phyloP scores from a whole-genome alignment of 2,113 vertebrate genomes.

The Saguinus midas region DNA sequence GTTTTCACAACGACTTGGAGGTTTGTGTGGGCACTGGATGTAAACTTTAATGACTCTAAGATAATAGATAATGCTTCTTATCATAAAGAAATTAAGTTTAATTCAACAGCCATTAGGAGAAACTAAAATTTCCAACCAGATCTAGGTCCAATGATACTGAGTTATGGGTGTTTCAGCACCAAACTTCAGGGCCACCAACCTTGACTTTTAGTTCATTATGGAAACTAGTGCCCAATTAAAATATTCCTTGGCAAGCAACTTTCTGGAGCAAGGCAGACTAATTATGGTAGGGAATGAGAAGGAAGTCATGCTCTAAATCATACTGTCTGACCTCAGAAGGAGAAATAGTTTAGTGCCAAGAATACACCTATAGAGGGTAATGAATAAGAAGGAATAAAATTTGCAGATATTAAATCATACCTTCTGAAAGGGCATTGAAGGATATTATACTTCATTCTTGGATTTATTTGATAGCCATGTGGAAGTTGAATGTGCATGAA shows the following conservation, averaged over 20 bases:
- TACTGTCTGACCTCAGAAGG: neutral
- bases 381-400: neutral
- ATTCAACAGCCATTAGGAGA: neutral
- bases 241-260: neutral
- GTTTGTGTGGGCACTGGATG: neutral
- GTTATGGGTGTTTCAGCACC: neutral
- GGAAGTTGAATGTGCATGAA: neutral
- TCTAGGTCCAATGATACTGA: neutral
- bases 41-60: neutral
- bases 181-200: neutral
- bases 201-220: conserved; percentile 45
- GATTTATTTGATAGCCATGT: neutral
- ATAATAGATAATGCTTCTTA: neutral
- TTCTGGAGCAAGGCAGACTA: neutral
- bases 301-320: conserved; percentile 4
- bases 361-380: neutral
- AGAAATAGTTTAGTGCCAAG: neutral
- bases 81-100: neutral
- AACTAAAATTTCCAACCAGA: conserved; percentile 25
- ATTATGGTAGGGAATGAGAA: neutral
- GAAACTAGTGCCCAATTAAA: conserved; percentile 24
- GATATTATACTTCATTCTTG: neutral
- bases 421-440: neutral
- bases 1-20: neutral
- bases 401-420: neutral